These are phyloP conservation scores for Theocolax elegans DNA, from an alignment of 1,140 invertebrate species.

Conservation along the genomic window DNA sequence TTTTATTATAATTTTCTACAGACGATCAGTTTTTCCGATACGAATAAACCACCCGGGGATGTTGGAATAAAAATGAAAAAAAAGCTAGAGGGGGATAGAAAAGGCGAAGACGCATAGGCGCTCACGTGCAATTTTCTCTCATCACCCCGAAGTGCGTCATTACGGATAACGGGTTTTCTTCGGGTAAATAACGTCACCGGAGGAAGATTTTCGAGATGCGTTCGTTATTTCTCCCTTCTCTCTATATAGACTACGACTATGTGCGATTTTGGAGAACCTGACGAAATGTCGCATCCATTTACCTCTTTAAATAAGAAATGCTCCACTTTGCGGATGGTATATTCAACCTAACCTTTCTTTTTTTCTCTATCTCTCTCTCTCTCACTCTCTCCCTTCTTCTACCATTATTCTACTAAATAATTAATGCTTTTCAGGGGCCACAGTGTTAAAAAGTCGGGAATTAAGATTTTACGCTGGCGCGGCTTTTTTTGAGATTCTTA, in stretches of 20 bases:
- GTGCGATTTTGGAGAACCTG: neutral
- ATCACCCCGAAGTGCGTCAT: conserved; percentile 35
- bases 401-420: conserved; percentile 30
- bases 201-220: conserved; percentile 9
- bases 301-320: conserved; percentile 26
- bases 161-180: conserved; percentile 44
- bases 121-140: neutral
- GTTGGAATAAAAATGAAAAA: too few species aligned
- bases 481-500: too few species aligned
- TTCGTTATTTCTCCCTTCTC: conserved; percentile 14
- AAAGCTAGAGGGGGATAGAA: too few species aligned
- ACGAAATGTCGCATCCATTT: conserved; percentile 27
- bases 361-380: neutral
- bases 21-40: too few species aligned
- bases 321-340: conserved; percentile 16
- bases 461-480: neutral
- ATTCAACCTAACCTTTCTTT: too few species aligned
- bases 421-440: conserved; percentile 8
- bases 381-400: neutral
- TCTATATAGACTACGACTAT: neutral
- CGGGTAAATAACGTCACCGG: conserved; percentile 39
- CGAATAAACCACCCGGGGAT: too few species aligned
- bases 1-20: too few species aligned
- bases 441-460: conserved; percentile 7
- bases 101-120: conserved; percentile 1